These are phyloP conservation scores for Ctenochaetus hawaiiensis DNA, from an alignment of 2,797 vertebrate species.

Conservation along the genomic window DNA sequence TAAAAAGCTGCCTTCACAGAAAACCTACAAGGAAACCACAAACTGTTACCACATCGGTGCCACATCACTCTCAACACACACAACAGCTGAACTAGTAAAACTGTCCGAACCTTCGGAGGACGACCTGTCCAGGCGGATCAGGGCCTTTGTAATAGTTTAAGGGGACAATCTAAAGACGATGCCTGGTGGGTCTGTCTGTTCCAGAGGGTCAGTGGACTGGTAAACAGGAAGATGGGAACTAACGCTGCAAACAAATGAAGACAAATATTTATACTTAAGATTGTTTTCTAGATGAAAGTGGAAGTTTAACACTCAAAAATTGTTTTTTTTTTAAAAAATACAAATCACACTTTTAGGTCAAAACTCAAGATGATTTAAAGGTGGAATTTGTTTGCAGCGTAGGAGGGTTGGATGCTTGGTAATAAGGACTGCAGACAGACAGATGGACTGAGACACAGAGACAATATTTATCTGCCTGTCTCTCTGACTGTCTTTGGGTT, in stretches of 20 bases:
- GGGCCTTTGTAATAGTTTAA: conserved; percentile 87
- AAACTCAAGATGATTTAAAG: not conserved
- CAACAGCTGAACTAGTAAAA: conserved; percentile 20
- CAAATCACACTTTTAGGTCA: not conserved
- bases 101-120: conserved; percentile 58
- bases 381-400: conserved; percentile 36
- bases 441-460: conserved; percentile 24
- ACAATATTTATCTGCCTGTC: conserved; percentile 7
- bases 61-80: not conserved
- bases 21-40: conserved; percentile 7
- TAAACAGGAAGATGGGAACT: conserved; percentile 8
- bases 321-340: not conserved
- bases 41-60: not conserved
- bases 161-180: conserved; percentile 88
- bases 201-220: conserved; percentile 54
- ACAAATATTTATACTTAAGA: conserved; percentile 14
- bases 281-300: conserved; percentile 1
- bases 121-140: conserved; percentile 79
- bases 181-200: conserved; percentile 74
- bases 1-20: conserved; percentile 19
- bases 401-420: conserved; percentile 36
- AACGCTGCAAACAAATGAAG: conserved; percentile 27
- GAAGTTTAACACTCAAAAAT: not conserved
- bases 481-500: conserved; percentile 29
- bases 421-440: conserved; percentile 16